A percentile compares a stretch with the other conserved stretches of the same genome.
Evolutionary conservation across 2,888 invertebrate genomes (phyloP).

Genomic region (Itoplectis maculator): DNA sequence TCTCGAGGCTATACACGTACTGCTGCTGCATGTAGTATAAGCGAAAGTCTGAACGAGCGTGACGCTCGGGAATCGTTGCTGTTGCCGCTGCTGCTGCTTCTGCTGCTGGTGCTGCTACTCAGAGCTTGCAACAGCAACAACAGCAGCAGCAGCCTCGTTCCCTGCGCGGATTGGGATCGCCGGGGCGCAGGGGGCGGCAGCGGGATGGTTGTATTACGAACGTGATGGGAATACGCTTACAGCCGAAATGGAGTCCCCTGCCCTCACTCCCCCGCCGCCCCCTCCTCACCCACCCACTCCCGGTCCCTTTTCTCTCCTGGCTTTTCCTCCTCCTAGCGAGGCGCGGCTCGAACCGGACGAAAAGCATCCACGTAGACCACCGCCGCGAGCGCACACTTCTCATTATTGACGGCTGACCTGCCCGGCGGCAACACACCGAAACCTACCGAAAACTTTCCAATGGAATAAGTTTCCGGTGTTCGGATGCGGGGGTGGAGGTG

Average conservation of each 20-base stretch:
- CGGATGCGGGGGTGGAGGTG: constrained; percentile 29
- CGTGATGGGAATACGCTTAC: constrained; percentile 77
- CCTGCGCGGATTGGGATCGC: constrained; percentile 44
- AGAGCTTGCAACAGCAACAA: constrained; percentile 52
- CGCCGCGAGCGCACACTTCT: constrained; percentile 77
- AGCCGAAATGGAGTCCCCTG: constrained; percentile 67
- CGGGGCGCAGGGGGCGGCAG: constrained; percentile 43
- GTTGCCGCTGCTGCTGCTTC: constrained; percentile 26
- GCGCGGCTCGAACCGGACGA: constrained; percentile 46
- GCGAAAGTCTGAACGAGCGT: constrained; percentile 42
- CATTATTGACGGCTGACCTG: constrained; percentile 80
- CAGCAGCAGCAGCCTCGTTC: constrained; percentile 31
- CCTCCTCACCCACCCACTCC: neutral
- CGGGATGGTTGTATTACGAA: constrained; percentile 77
- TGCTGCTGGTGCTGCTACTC: constrained; percentile 24
- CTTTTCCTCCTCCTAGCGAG: constrained; percentile 54
- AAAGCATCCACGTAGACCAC: constrained; percentile 68
- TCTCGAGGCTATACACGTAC: constrained; percentile 22
- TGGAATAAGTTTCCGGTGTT: constrained; percentile 76
- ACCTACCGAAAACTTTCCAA: constrained; percentile 76
- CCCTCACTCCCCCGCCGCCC: neutral
- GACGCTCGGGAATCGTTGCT: constrained; percentile 39
- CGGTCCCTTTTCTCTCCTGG: constrained; percentile 31
- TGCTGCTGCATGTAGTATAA: constrained; percentile 40
- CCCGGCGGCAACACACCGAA: constrained; percentile 53